phyloP scores from a whole-genome alignment of 2,113 vertebrate species.

The Lophura nycthemera region DNA sequence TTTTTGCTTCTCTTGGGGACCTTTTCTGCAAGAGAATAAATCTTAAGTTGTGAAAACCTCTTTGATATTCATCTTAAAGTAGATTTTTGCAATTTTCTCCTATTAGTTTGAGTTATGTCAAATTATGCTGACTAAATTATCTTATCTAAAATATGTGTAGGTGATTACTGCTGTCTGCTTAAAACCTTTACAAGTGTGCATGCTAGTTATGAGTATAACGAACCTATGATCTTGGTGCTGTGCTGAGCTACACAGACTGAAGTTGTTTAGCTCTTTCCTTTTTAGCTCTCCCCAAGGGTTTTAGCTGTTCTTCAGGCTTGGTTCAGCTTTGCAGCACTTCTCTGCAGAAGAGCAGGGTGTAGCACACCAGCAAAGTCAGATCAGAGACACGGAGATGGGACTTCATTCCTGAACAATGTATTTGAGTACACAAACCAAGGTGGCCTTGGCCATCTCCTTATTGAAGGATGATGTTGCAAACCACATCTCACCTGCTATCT shows the following conservation, averaged over 20 bases:
- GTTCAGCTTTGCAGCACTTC: neutral
- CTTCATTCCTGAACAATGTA: conserved; percentile 18
- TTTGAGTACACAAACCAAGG: conserved; percentile 21
- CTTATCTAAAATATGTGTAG: neutral
- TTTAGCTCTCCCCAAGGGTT: neutral
- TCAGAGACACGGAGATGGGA: neutral
- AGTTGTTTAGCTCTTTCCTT: neutral
- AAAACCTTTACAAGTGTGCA: neutral
- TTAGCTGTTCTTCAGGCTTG: conserved; percentile 14
- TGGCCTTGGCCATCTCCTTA: conserved; percentile 10
- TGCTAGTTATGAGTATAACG: neutral
- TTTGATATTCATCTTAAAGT: conserved; percentile 38
- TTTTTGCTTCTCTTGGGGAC: conserved; percentile 23
- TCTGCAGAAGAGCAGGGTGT: conserved; percentile 19
- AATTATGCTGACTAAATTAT: conserved; percentile 1
- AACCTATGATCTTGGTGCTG: neutral
- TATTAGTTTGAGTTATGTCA: conserved; percentile 39
- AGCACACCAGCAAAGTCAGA: neutral
- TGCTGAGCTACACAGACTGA: neutral
- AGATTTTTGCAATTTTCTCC: conserved; percentile 36
- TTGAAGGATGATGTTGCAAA: conserved; percentile 10
- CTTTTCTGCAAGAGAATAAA: conserved; percentile 9
- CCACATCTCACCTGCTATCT: conserved; percentile 11
- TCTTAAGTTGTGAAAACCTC: conserved; percentile 10
- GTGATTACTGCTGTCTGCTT: conserved; percentile 3